Evolutionary conservation across 2,888 invertebrate genomes (phyloP).

Genomic region (Drosophila kokeensis): DNA sequence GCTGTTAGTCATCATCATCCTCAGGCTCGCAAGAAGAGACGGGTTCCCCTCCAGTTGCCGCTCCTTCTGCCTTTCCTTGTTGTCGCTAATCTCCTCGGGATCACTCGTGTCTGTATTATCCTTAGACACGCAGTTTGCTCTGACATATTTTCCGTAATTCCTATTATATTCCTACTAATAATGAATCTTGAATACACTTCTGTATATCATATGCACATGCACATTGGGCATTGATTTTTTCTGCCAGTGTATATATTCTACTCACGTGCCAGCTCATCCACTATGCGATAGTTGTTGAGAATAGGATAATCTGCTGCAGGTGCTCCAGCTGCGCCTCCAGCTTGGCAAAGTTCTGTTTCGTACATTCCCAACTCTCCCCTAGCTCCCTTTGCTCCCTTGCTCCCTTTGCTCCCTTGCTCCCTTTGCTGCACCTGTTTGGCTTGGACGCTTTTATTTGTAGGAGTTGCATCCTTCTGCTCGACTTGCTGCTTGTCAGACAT

Average conservation of each 20-base stretch:
- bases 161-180: too few relatives aligned
- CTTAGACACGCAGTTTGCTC: too few relatives aligned
- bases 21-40: neutral
- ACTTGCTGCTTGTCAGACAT: constrained; percentile 17
- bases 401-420: neutral
- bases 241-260: neutral
- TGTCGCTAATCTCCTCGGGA: too few relatives aligned
- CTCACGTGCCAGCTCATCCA: neutral
- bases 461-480: constrained; percentile 2
- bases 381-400: too few relatives aligned
- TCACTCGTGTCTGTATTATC: too few relatives aligned
- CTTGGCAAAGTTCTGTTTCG: constrained; percentile 29
- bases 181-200: too few relatives aligned
- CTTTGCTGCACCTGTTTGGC: neutral
- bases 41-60: too few relatives aligned
- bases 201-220: neutral
- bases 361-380: neutral
- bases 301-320: neutral
- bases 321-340: constrained; percentile 40
- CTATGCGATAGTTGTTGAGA: neutral
- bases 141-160: too few relatives aligned
- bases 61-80: too few relatives aligned
- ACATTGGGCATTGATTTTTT: neutral
- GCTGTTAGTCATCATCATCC: neutral
- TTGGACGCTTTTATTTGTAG: neutral